Percentiles rank a stretch among this genome's conserved stretches.
Evolutionary conservation across 2,888 invertebrate genomes (phyloP).

Genomic region (Lacanobia oleracea): DNA sequence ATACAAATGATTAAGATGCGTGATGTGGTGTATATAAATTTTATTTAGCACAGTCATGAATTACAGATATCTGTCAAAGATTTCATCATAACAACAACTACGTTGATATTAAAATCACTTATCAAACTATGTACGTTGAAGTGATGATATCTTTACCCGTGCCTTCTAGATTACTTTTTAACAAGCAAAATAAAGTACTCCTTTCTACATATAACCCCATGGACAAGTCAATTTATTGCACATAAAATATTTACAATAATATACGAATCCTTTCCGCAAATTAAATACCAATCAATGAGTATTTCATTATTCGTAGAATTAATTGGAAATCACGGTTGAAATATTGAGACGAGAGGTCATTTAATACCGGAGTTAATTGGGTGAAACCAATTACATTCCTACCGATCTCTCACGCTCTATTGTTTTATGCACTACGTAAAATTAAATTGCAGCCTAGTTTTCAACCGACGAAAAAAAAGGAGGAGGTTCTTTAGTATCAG

Average conservation of each 20-base stretch:
- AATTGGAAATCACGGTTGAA: slow-evolving; percentile 59
- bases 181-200: not conserved
- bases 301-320: slow-evolving; percentile 48
- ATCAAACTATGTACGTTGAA: slow-evolving; percentile 4
- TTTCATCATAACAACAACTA: slow-evolving; percentile 17
- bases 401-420: slow-evolving; percentile 65
- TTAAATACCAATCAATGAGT: slow-evolving; percentile 32
- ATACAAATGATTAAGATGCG: not conserved
- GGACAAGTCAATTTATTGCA: not conserved
- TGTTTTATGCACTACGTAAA: slow-evolving; percentile 52
- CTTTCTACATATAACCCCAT: not conserved
- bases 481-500: no score
- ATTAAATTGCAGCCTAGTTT: slow-evolving; percentile 17
- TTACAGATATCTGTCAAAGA: not conserved
- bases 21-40: slow-evolving; percentile 16
- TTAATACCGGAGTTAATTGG: slow-evolving; percentile 71
- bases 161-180: not conserved
- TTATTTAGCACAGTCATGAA: not conserved
- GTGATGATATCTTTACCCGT: not conserved
- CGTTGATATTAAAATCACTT: slow-evolving; percentile 7
- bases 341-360: slow-evolving; percentile 60
- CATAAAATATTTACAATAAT: slow-evolving; percentile 1
- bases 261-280: slow-evolving; percentile 16
- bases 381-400: slow-evolving; percentile 67
- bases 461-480: no score